Base-by-base conservation (phyloP, 35 echinoderm and acorn worm genomes). In the Lytechinus pictus region DNA sequence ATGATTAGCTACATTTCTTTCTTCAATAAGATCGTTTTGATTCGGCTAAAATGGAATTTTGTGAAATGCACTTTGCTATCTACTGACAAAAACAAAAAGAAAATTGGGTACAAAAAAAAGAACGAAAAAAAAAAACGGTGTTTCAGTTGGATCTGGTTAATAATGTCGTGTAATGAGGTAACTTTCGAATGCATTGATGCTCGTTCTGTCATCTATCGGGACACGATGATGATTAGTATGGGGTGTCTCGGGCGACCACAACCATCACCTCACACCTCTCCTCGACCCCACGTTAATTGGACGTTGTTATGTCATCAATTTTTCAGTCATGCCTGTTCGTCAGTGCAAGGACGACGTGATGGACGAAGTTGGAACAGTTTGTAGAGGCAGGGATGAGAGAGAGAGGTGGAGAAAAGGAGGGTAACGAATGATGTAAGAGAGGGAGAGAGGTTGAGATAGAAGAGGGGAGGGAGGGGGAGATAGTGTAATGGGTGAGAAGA, bases 231-330 rank as follows among this genome's bases (percentile, higher is more conserved):
- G 66, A 79, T 79, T 79, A 7, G 19, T 4, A 79, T 16, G 66
- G 66, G 66, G 4, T 79, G 66, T 79, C 66, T 79, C 66, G 3
- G 92, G 55, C 92, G 54, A 57, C 16, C 55, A 27, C 28, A 10
- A 55, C 54, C 54, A 93, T 93, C 54, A 57, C 54, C 11, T 93
- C 53, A 93, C 92, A 93, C 92, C 92, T 93, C 55, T 0, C n/a
- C 9, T 27, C 57, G 24, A 13, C 53, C 57, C 53, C 57, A 53
- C 92, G 92, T 93, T 93, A 93, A 93, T 93, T 55, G 92, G 92
- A 93, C 92, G 92, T 93, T 93, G 92, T 93, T 93, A 93, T 93
- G 92, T 93, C 92, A 93, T 93, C 92, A 93, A 93, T 93, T 93
- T 93, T 93, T 93, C 92, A 93, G 92, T 57, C 53, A 10, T 55